A percentile compares a stretch with the other conserved stretches of the same genome.
phyloP scores from a whole-genome alignment of 2,888 invertebrate species.

The Pyrochroa serraticornis region DNA sequence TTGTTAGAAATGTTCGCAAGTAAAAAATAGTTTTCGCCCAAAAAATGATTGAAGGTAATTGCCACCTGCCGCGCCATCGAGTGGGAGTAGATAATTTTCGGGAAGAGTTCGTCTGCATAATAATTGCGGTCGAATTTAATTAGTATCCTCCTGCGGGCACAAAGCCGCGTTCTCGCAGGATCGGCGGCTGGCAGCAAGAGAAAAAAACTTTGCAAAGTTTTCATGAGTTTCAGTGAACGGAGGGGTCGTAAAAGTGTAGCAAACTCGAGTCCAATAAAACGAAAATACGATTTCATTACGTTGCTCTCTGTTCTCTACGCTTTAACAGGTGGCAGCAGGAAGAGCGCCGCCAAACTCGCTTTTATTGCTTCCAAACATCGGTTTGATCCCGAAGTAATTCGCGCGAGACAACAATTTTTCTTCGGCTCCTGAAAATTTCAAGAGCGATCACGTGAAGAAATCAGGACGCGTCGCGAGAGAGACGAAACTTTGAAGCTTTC shows the following conservation, averaged over 20 bases:
- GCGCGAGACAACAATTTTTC: background rate
- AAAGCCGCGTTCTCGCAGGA: too few species aligned
- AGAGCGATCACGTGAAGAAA: background rate
- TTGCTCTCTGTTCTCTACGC: constrained; percentile 35
- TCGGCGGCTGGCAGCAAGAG: constrained; percentile 4
- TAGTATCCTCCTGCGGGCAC: too few species aligned
- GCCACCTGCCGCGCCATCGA: too few species aligned
- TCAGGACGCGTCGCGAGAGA: background rate
- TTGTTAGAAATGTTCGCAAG: too few species aligned
- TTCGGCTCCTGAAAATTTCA: constrained; percentile 2
- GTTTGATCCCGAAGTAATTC: constrained; percentile 13
- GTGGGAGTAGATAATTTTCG: too few species aligned
- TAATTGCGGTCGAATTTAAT: too few species aligned
- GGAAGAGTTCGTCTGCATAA: too few species aligned
- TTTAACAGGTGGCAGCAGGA: constrained; percentile 38
- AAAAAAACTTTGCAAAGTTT: constrained; percentile 44
- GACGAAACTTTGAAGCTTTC: background rate
- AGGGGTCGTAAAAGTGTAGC: constrained; percentile 52
- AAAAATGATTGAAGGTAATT: background rate
- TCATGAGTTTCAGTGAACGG: constrained; percentile 39
- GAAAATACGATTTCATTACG: constrained; percentile 48
- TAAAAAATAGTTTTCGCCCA: too few species aligned
- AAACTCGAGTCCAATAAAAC: constrained; percentile 49
- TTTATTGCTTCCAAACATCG: constrained; percentile 19
- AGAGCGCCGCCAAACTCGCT: constrained; percentile 26